Conservation (phyloP, 2,797 vertebrate genomes). For the Chaetodon trifasciatus region DNA sequence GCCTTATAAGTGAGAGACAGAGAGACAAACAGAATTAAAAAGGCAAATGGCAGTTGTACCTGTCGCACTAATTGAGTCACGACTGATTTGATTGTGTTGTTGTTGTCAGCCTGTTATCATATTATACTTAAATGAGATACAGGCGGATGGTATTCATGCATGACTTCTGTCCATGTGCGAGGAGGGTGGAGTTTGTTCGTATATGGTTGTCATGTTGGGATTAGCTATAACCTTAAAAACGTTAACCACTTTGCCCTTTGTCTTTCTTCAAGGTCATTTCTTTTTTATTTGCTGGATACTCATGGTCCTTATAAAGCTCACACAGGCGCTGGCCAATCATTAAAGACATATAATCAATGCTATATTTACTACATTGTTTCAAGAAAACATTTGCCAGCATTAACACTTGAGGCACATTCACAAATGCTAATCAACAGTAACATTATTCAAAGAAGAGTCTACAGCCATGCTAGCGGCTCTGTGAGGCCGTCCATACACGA, state of each 20-base stretch:
- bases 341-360: no score
- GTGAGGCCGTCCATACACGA: no score
- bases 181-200: slow-evolving; percentile 4
- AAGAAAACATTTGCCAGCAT: no score
- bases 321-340: no score
- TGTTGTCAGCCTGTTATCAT: slow-evolving; percentile 36
- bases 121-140: slow-evolving; percentile 44
- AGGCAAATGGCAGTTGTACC: slow-evolving; percentile 10
- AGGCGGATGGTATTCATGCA: slow-evolving; percentile 25
- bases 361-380: no score
- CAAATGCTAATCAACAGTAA: not conserved
- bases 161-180: not conserved
- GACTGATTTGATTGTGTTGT: slow-evolving; percentile 32
- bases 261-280: no score
- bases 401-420: not conserved
- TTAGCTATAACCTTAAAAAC: not conserved
- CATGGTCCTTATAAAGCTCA: no score
- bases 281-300: no score
- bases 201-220: not conserved
- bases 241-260: not conserved
- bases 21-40: slow-evolving; percentile 11
- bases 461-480: no score
- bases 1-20: not conserved
- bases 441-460: no score
- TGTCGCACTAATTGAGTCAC: slow-evolving; percentile 40